Conservation (phyloP, 1,140 invertebrate species). For the Drosophila micromelanica region DNA sequence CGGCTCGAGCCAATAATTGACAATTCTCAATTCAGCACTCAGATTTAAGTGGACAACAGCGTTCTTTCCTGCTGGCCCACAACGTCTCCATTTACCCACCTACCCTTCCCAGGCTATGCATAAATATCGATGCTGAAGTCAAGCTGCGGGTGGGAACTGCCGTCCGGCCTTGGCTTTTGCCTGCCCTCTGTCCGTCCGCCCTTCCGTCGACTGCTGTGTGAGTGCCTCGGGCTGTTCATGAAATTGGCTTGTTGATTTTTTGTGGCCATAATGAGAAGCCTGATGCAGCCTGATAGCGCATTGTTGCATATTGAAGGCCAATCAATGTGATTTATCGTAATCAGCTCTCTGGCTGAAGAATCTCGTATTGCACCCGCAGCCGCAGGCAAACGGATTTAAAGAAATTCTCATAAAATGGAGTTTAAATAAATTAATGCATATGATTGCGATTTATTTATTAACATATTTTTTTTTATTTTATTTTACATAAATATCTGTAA, state of each 20-base stretch:
- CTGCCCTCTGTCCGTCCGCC: background rate
- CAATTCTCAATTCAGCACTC: slow-evolving; percentile 66
- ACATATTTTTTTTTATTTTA: no score
- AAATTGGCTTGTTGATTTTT: slow-evolving; percentile 39
- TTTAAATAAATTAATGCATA: no score
- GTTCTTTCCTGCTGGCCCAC: no score
- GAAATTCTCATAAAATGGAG: slow-evolving; percentile 54
- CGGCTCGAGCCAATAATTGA: slow-evolving; percentile 41
- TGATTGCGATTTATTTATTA: no score
- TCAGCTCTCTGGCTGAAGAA: slow-evolving; percentile 23
- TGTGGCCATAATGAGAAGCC: slow-evolving; percentile 60
- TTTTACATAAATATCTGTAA: no score
- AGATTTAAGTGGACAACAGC: background rate
- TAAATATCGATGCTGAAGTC: slow-evolving; percentile 6
- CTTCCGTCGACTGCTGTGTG: slow-evolving; percentile 2
- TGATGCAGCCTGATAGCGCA: slow-evolving; percentile 56
- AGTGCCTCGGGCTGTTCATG: slow-evolving; percentile 20
- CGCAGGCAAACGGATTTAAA: slow-evolving; percentile 33
- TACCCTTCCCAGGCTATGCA: no score
- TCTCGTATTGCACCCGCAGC: slow-evolving; percentile 37
- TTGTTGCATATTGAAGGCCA: slow-evolving; percentile 57
- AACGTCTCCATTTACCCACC: no score
- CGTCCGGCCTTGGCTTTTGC: background rate
- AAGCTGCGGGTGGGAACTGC: slow-evolving; percentile 7
- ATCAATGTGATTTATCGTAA: slow-evolving; percentile 65